Conservation (phyloP, 1,140 invertebrate species). For the Streblospio benedicti region DNA sequence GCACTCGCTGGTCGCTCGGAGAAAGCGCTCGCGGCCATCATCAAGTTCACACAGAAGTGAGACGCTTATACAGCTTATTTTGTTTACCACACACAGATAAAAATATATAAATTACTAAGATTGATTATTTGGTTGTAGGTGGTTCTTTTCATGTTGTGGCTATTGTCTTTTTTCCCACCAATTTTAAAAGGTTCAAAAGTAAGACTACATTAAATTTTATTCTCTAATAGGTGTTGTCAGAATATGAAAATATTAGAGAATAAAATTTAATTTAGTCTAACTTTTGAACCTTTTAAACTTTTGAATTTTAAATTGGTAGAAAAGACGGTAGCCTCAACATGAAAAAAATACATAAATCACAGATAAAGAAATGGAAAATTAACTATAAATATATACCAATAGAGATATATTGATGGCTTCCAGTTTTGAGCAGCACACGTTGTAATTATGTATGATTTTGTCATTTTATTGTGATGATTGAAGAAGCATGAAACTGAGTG, state of each 20-base stretch:
- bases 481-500: no score
- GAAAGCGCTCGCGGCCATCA: constrained; percentile 56
- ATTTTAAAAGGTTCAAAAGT: neutral
- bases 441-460: no score
- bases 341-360: no score
- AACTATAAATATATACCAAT: no score
- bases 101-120: neutral
- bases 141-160: neutral
- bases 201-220: neutral
- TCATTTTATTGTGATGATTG: no score
- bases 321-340: no score
- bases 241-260: neutral
- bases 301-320: no score
- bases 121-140: neutral
- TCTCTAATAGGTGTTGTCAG: neutral
- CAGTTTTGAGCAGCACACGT: no score
- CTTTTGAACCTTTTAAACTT: no score
- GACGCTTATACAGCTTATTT: neutral
- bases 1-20: constrained; percentile 63
- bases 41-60: constrained; percentile 60
- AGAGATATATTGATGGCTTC: no score
- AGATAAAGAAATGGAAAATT: no score
- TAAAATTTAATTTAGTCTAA: no score
- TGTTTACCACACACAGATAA: neutral
- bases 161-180: neutral